Evolutionary conservation across 1,140 invertebrate species (phyloP).

Genomic region (Drosophila prosaltans): DNA sequence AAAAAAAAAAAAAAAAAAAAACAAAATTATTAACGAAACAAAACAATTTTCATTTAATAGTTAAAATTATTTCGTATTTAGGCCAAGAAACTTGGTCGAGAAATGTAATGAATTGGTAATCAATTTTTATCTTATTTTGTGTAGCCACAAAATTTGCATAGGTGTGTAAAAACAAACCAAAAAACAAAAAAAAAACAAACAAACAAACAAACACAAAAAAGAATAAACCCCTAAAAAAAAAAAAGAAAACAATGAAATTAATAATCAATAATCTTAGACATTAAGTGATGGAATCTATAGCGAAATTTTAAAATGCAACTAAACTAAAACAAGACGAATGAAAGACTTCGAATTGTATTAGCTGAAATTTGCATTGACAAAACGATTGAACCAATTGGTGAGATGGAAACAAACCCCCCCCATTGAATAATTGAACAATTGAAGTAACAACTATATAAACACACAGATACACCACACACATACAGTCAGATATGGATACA

Average conservation of each 20-base stretch:
- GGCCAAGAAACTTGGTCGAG: conserved; percentile 2
- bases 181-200: neutral
- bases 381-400: neutral
- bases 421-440: neutral
- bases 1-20: neutral
- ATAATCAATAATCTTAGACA: conserved; percentile 2
- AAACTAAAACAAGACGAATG: conserved; percentile 8
- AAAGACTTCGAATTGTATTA: conserved; percentile 1
- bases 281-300: conserved; percentile 10
- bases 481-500: neutral
- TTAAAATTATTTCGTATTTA: conserved; percentile 7
- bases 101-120: neutral
- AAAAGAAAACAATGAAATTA: neutral
- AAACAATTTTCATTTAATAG: conserved; percentile 2
- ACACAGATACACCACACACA: conserved; percentile 17
- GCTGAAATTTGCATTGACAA: conserved; percentile 4
- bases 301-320: conserved; percentile 12
- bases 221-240: neutral
- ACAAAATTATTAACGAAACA: too few species aligned
- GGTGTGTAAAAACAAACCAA: neutral
- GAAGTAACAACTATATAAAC: neutral
- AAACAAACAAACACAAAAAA: too few species aligned
- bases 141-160: conserved; percentile 4
- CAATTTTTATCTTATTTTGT: conserved; percentile 7
- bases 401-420: neutral